These are phyloP conservation scores for Acrossocheilus fasciatus DNA, from an alignment of 2,797 vertebrate species.

Conservation along the genomic window DNA sequence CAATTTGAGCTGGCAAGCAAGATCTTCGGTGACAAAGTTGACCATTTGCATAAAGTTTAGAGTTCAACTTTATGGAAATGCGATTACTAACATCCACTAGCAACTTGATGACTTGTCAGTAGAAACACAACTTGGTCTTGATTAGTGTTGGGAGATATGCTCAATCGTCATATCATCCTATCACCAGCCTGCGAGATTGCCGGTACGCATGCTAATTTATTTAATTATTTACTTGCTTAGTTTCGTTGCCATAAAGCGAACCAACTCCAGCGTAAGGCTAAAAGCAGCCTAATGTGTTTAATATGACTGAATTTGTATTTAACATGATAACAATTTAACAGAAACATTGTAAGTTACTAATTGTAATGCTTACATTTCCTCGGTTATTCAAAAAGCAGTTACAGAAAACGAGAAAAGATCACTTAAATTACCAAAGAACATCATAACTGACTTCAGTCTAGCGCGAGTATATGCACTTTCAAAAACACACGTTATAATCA, in stretches of 20 bases:
- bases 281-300: too few relatives aligned
- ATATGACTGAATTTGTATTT: neutral
- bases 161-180: neutral
- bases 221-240: too few relatives aligned
- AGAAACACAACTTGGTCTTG: neutral
- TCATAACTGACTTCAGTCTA: neutral
- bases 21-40: neutral
- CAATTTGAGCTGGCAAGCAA: neutral
- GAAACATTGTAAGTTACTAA: neutral
- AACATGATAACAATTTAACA: neutral
- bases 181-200: too few relatives aligned
- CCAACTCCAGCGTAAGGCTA: too few relatives aligned
- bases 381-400: neutral
- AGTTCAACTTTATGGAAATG: conserved; percentile 1
- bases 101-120: neutral
- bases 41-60: neutral
- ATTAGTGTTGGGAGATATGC: neutral
- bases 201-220: too few relatives aligned
- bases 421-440: neutral
- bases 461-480: neutral
- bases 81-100: neutral
- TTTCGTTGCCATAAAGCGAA: too few relatives aligned
- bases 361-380: neutral
- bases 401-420: neutral
- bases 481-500: neutral